These are phyloP conservation scores for Phalacrocorax pelagicus DNA, from an alignment of 2,113 vertebrate genomes.

Conservation along the genomic window DNA sequence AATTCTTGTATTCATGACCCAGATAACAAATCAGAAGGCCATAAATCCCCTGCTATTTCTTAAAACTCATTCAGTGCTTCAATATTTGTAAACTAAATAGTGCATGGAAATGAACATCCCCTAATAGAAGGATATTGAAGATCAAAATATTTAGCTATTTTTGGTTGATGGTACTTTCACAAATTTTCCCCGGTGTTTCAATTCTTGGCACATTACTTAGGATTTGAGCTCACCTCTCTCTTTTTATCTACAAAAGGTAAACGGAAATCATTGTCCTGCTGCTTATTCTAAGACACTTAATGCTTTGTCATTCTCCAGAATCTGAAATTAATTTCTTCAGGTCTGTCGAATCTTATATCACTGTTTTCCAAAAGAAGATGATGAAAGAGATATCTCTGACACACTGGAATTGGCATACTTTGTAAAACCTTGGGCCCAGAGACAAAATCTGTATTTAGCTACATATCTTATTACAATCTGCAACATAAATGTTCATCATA, in stretches of 20 bases:
- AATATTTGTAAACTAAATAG: conserved; percentile 44
- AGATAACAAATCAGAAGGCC: conserved; percentile 44
- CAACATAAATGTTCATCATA: neutral
- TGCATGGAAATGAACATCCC: conserved; percentile 15
- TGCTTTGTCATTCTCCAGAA: neutral
- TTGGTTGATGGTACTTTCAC: neutral
- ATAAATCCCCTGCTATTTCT: conserved; percentile 47
- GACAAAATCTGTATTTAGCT: neutral
- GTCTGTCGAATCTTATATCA: neutral
- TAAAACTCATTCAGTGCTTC: conserved; percentile 21
- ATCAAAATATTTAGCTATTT: conserved; percentile 20
- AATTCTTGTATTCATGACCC: conserved; percentile 65
- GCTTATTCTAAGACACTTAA: neutral
- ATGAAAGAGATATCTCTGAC: neutral
- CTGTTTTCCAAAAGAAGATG: neutral
- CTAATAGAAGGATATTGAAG: neutral
- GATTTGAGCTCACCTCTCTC: neutral
- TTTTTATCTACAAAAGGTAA: neutral
- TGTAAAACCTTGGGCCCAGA: neutral
- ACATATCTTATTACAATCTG: neutral
- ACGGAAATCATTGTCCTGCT: neutral
- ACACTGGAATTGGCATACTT: neutral
- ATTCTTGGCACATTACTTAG: neutral
- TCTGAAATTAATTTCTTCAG: neutral
- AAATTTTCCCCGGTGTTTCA: neutral